phyloP scores from a whole-genome alignment of 2,797 vertebrate genomes.

The Hozukius guyotensis region DNA sequence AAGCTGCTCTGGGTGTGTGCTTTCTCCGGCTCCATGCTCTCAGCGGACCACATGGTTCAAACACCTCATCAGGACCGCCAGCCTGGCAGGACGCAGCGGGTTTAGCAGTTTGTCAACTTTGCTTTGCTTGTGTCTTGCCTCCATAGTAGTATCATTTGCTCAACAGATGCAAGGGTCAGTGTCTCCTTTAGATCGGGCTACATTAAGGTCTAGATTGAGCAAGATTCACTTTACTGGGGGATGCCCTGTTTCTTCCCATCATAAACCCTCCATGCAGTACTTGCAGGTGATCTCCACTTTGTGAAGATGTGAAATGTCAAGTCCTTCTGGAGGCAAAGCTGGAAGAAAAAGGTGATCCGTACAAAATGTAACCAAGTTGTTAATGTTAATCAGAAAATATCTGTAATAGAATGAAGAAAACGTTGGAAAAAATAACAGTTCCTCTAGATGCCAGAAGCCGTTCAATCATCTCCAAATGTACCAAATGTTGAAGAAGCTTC shows the following conservation, averaged over 20 bases:
- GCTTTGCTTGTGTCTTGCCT: neutral
- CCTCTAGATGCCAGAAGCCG: neutral
- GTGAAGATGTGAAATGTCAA: neutral
- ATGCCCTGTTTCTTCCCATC: neutral
- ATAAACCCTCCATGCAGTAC: neutral
- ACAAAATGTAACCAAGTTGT: neutral
- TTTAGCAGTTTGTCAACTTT: slow-evolving; percentile 12
- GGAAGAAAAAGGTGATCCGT: neutral
- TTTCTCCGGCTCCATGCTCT: slow-evolving; percentile 75
- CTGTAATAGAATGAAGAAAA: neutral
- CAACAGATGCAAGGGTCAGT: neutral
- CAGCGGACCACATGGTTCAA: slow-evolving; percentile 72
- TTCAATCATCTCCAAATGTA: neutral
- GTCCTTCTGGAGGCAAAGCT: slow-evolving; percentile 1
- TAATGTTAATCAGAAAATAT: neutral
- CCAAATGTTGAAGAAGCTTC: slow-evolving; percentile 15
- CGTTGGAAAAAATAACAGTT: neutral
- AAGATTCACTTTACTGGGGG: neutral
- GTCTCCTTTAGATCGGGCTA: neutral
- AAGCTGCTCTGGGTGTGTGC: slow-evolving; percentile 68
- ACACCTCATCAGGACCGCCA: slow-evolving; percentile 44
- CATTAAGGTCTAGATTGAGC: neutral
- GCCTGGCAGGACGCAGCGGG: slow-evolving; percentile 18
- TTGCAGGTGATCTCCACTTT: neutral
- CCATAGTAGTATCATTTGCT: slow-evolving; percentile 41